Percentiles rank a stretch among this genome's conserved stretches.
Evolutionary conservation across 2,113 vertebrate genomes (phyloP).

Genomic region (Cepphus grylle): DNA sequence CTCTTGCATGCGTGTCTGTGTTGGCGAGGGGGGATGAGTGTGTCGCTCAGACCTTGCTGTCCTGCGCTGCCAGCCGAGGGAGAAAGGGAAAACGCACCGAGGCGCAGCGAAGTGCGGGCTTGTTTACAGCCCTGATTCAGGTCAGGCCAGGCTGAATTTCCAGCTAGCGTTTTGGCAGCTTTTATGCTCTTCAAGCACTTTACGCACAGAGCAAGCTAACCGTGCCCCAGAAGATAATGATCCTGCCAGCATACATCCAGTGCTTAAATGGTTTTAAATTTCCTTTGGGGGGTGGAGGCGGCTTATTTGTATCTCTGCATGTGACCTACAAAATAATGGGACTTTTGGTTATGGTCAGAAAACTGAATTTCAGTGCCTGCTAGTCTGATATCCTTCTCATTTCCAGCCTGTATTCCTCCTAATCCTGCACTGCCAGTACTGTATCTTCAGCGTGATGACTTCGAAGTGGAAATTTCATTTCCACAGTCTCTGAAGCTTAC

Average conservation of each 20-base stretch:
- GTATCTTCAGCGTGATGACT: neutral
- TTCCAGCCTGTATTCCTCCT: neutral
- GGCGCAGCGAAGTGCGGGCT: rapidly evolving
- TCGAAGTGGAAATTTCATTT: neutral
- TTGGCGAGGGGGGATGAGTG: neutral
- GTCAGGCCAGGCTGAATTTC: neutral
- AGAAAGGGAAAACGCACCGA: neutral
- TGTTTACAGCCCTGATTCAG: neutral
- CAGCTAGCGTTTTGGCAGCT: neutral
- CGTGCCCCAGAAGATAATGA: neutral
- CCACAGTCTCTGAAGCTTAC: neutral
- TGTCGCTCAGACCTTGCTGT: neutral
- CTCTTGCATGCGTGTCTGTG: rapidly evolving
- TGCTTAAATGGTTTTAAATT: neutral
- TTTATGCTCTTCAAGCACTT: constrained; percentile 21
- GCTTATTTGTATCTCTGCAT: neutral
- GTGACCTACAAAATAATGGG: neutral
- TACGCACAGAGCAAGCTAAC: neutral
- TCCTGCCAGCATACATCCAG: neutral
- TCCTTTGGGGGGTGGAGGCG: neutral
- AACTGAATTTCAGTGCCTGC: neutral
- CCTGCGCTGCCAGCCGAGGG: neutral
- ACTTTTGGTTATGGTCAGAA: neutral
- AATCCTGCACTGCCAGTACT: neutral
- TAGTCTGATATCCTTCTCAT: neutral